Evolutionary conservation across 2,797 vertebrate genomes (phyloP).

Genomic region (Aplochiton taeniatus): DNA sequence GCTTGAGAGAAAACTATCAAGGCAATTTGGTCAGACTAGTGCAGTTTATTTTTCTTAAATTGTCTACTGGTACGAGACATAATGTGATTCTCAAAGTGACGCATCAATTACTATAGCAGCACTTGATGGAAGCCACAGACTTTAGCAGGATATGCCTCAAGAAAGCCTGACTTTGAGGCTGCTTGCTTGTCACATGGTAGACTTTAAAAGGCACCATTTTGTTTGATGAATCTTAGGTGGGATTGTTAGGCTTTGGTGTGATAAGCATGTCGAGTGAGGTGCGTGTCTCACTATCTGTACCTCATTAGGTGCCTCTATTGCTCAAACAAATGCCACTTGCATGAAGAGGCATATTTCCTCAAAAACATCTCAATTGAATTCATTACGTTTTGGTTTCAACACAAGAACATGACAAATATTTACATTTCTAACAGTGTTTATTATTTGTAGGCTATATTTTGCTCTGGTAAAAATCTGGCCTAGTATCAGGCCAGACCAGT

Average conservation of each 20-base stretch:
- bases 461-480: conserved; percentile 2
- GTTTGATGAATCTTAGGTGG: conserved; percentile 15
- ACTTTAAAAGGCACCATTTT: conserved; percentile 37
- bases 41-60: conserved; percentile 26
- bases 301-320: conserved; percentile 31
- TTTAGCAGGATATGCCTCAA: conserved; percentile 24
- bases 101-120: conserved; percentile 50
- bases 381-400: conserved; percentile 18
- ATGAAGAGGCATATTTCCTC: conserved; percentile 27
- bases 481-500: background rate
- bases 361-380: conserved; percentile 26
- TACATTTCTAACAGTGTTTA: background rate
- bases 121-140: conserved; percentile 41
- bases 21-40: conserved; percentile 24
- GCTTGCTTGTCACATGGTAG: conserved; percentile 19
- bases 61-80: background rate
- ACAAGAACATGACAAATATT: conserved; percentile 16
- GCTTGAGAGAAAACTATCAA: conserved; percentile 23
- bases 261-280: conserved; percentile 22
- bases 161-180: conserved; percentile 33
- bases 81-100: conserved; percentile 17
- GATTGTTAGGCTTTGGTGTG: conserved; percentile 35
- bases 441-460: conserved; percentile 2
- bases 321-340: conserved; percentile 11
- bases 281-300: conserved; percentile 23